Conservation (phyloP, 2,797 vertebrate genomes). For the Streptopelia turtur region DNA sequence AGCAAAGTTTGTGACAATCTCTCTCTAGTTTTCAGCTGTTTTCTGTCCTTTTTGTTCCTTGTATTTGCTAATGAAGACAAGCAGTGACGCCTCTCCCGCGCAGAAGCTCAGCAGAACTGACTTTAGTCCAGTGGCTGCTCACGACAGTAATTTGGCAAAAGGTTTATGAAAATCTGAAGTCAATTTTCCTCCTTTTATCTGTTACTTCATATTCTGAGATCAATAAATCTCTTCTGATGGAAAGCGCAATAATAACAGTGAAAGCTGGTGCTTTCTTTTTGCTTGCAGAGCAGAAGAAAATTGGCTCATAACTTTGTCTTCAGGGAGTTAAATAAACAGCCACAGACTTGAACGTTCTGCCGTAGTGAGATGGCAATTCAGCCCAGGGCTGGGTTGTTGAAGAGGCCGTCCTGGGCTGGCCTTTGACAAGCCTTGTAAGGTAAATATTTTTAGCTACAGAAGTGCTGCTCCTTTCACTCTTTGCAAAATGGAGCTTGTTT, state of each 20-base stretch:
- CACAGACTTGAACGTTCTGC: neutral
- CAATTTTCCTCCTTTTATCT: neutral
- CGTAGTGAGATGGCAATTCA: neutral
- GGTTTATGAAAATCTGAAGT: neutral
- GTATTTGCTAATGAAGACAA: neutral
- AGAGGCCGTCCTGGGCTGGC: neutral
- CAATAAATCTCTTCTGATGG: neutral
- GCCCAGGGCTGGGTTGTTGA: neutral
- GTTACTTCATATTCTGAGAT: neutral
- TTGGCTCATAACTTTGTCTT: neutral
- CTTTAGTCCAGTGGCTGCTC: neutral
- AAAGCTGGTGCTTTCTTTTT: constrained; percentile 4
- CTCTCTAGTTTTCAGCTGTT: neutral
- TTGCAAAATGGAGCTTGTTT: neutral
- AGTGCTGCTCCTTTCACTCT: neutral
- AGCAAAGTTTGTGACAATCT: neutral
- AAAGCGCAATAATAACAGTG: neutral
- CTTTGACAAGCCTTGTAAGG: constrained; percentile 7
- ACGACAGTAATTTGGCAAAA: neutral
- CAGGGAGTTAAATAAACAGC: constrained; percentile 36
- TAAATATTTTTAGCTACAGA: constrained; percentile 29
- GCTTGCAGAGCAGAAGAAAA: neutral
- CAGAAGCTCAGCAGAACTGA: neutral
- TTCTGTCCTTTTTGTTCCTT: neutral
- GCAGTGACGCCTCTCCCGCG: neutral